phyloP scores from a whole-genome alignment of 2,797 vertebrate species.

The Sebastiscus albofasciatus region DNA sequence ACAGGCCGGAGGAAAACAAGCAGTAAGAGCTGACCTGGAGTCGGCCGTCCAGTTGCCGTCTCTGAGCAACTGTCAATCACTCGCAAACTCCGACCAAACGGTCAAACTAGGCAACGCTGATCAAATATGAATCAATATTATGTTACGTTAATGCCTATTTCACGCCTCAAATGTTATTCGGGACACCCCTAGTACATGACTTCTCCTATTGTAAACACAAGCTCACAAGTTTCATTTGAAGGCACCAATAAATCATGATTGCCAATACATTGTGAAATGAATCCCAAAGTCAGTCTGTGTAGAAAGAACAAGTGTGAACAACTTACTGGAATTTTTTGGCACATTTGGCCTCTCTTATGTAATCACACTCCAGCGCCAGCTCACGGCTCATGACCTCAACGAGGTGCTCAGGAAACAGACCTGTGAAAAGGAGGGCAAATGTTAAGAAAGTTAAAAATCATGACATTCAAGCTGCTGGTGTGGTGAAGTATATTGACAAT shows the following conservation, averaged over 20 bases:
- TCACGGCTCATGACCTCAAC: slow-evolving; percentile 93
- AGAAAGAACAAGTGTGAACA: background rate
- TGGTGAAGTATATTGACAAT: slow-evolving; percentile 10
- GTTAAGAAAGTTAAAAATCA: background rate
- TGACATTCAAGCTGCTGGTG: background rate
- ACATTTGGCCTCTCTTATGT: slow-evolving; percentile 91
- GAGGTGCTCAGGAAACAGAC: slow-evolving; percentile 94
- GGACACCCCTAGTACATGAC: too few species aligned
- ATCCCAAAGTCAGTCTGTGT: background rate
- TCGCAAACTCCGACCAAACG: too few species aligned
- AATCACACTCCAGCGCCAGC: slow-evolving; percentile 94
- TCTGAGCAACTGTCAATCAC: too few species aligned
- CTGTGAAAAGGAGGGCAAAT: slow-evolving; percentile 57
- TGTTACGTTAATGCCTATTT: too few species aligned
- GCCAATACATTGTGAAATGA: background rate
- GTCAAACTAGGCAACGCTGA: too few species aligned
- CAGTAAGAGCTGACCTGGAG: too few species aligned
- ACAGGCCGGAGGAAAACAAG: too few species aligned
- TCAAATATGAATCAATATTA: too few species aligned
- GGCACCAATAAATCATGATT: too few species aligned
- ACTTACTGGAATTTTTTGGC: slow-evolving; percentile 91
- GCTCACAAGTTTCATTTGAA: too few species aligned
- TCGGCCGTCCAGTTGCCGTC: accelerated
- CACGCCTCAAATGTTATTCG: too few species aligned
- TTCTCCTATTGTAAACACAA: too few species aligned